Base-by-base conservation (phyloP, 2,888 invertebrate genomes). In the Limulus polyphemus region DNA sequence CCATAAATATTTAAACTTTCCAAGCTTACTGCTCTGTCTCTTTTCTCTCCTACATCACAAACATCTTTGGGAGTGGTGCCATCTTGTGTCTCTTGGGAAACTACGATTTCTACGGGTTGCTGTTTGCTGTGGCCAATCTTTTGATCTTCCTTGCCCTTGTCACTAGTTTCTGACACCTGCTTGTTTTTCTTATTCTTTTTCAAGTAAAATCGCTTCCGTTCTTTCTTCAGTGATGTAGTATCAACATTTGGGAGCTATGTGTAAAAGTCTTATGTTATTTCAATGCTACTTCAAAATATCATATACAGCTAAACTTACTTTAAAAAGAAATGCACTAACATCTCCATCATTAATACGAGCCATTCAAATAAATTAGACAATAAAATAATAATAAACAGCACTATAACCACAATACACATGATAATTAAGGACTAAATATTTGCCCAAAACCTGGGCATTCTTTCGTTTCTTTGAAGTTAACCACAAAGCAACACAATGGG, bases 161-260 rank as follows among this genome's bases (percentile, higher is more conserved):
- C 59, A 49, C 47, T 59, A 49, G 56, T 52, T 50, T 58, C 60
- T 32, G 63, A 52, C 17, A 49, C 32, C 46, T 65, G 61, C 56
- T 61, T 60, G 50, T 60, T 63, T 67, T 68, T 63, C 57, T 58
- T 63, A 46, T 55, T 63, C 54, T 68, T 67, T 61, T 67, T 61
- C 16, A 64, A 84, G 77, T 1, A 84, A 72, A 85, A 85, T 74
- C 84, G 83, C 72, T 83, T 82, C 1, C 84, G 79, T 71, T 84
- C 84, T 71, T 84, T 85, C 74, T 84, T 85, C 9, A 84, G n/a
- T 14, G 56, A 57, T 3, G 54, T 55, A 16, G 63, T 60, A 56
- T 62, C 57, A 55, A 67, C 62, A 48, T 62, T 64, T 17, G 65
- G 63, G n/a, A 68, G 51, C 68, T 68, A 54, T 17, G 47, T 13